Evolutionary conservation across 2,797 vertebrate genomes (phyloP).

Genomic region (Ctenochaetus hawaiiensis): DNA sequence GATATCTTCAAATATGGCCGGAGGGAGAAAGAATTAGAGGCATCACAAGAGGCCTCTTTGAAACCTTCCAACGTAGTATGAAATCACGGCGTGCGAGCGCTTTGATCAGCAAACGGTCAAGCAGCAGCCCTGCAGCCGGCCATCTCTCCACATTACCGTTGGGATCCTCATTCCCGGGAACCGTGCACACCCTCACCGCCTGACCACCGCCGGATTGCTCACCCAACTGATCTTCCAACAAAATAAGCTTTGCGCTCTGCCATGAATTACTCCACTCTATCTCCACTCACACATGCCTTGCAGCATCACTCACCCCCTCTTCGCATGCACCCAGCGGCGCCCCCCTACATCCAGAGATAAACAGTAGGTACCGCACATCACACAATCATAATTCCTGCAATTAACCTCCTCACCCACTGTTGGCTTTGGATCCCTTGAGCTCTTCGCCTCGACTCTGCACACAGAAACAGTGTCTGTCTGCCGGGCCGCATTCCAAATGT

Average conservation of each 20-base stretch:
- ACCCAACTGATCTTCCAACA: conserved; percentile 72
- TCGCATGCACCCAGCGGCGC: conserved; percentile 2
- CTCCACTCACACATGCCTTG: conserved; percentile 33
- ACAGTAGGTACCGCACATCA: conserved; percentile 46
- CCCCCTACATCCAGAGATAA: conserved; percentile 42
- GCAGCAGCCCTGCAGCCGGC: conserved; percentile 60
- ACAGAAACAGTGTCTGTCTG: neutral
- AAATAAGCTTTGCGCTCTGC: conserved; percentile 62
- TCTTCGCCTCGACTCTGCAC: neutral
- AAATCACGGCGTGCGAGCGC: conserved; percentile 73
- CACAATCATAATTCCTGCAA: conserved; percentile 51
- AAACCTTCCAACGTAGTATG: conserved; percentile 78
- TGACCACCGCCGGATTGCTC: conserved; percentile 64
- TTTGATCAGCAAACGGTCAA: conserved; percentile 83
- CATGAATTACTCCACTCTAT: conserved; percentile 39
- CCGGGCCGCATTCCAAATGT: conserved; percentile 15
- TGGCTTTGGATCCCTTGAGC: conserved; percentile 13
- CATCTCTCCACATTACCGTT: conserved; percentile 63
- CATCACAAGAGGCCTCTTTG: conserved; percentile 73
- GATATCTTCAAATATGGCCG: conserved; percentile 76
- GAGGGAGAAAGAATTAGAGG: conserved; percentile 67
- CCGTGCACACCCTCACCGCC: conserved; percentile 46
- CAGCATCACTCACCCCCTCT: conserved; percentile 21
- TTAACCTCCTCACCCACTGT: conserved; percentile 50
- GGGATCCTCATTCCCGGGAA: conserved; percentile 35